phyloP scores from a whole-genome alignment of 2,888 invertebrate genomes.

The Deilephila elpenor region DNA sequence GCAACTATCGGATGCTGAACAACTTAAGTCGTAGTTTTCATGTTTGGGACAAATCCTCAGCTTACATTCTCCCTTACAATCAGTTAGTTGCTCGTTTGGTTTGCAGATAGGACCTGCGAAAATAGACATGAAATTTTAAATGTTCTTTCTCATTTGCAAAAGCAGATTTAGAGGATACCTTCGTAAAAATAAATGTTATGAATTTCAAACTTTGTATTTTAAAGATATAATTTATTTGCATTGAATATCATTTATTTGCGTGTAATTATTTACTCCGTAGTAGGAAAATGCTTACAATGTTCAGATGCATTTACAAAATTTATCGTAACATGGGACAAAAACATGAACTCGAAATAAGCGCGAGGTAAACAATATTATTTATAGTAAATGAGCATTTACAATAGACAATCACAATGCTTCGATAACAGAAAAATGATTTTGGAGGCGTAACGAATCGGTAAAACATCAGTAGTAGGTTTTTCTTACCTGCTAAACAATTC shows the following conservation, averaged over 20 bases:
- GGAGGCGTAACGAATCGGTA: background rate
- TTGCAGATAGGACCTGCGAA: conserved; percentile 37
- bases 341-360: background rate
- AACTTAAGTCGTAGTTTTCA: conserved; percentile 35
- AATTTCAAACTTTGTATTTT: too few relatives aligned
- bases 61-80: conserved; percentile 43
- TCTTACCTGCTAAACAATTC: conserved; percentile 38
- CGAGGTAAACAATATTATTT: background rate
- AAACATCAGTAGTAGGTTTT: conserved; percentile 8
- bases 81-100: conserved; percentile 36
- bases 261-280: too few relatives aligned
- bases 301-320: too few relatives aligned
- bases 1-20: conserved; percentile 35
- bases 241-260: too few relatives aligned
- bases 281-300: too few relatives aligned
- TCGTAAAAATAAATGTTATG: background rate
- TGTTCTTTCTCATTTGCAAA: background rate
- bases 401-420: background rate
- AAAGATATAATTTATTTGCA: too few relatives aligned
- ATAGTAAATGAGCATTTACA: background rate
- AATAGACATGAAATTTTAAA: background rate
- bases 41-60: conserved; percentile 37
- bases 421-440: background rate
- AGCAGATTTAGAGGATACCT: background rate
- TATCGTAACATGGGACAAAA: background rate